A percentile compares a stretch with the other conserved stretches of the same genome.
Conservation (phyloP, 1,140 invertebrate species). For the Caerostris extrusa region DNA sequence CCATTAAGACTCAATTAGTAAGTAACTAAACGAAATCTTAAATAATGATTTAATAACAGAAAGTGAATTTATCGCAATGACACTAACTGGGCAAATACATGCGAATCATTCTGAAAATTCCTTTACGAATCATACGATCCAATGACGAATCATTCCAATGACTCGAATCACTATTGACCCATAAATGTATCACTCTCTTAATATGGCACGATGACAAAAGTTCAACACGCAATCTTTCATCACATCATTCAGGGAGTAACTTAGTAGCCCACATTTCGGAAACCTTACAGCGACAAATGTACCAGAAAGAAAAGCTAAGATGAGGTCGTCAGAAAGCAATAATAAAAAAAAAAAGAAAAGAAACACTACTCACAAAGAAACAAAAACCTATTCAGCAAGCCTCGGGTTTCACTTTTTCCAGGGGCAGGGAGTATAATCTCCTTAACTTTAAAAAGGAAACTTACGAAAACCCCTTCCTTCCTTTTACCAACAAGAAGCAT, state of each 20-base stretch:
- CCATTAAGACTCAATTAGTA: too few relatives aligned
- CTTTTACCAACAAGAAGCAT: not conserved
- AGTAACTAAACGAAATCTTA: too few relatives aligned
- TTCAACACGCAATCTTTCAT: not conserved
- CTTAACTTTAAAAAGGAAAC: conserved; percentile 58
- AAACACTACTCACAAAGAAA: conserved; percentile 2
- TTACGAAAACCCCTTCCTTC: not conserved
- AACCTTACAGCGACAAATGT: not conserved
- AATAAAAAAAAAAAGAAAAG: not conserved
- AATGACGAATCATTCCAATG: too few relatives aligned
- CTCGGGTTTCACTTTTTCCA: conserved; percentile 54
- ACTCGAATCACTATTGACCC: too few relatives aligned
- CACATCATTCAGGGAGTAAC: not conserved
- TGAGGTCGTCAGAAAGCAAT: not conserved
- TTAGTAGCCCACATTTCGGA: not conserved
- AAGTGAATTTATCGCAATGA: too few relatives aligned
- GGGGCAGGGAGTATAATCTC: conserved; percentile 31
- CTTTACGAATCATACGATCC: too few relatives aligned
- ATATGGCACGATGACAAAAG: too few relatives aligned
- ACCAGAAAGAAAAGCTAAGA: not conserved
- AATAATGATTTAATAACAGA: too few relatives aligned
- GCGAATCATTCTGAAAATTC: too few relatives aligned
- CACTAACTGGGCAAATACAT: too few relatives aligned
- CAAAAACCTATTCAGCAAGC: conserved; percentile 19
- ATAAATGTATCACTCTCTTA: too few relatives aligned